Conservation (phyloP, 2,113 vertebrate genomes). For the Tonatia bakeri region DNA sequence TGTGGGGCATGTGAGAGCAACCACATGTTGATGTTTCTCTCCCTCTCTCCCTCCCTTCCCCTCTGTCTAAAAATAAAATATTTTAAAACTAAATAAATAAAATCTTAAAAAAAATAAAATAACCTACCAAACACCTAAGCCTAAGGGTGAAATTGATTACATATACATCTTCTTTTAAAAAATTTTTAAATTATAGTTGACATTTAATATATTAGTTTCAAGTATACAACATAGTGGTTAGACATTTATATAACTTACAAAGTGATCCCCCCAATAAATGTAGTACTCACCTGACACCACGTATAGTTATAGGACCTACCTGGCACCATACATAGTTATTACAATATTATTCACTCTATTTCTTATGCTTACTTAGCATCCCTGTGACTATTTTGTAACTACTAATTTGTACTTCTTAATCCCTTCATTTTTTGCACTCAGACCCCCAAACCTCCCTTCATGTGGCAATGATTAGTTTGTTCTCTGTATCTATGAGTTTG, state of each 20-base stretch:
- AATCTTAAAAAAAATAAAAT: background rate
- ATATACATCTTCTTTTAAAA: background rate
- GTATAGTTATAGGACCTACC: background rate
- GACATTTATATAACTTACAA: background rate
- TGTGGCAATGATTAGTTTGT: background rate
- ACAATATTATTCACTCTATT: background rate
- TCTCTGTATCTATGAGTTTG: background rate
- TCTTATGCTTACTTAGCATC: background rate
- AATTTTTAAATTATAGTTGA: background rate
- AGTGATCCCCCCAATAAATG: background rate
- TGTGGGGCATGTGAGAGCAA: too few species aligned
- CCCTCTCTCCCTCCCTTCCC: too few species aligned
- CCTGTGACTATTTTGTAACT: background rate
- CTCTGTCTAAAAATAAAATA: too few species aligned
- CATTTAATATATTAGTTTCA: background rate
- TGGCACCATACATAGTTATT: background rate
- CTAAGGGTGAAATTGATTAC: background rate
- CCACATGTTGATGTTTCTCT: too few species aligned
- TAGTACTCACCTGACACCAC: background rate
- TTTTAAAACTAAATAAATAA: too few species aligned
- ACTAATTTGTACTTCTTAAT: background rate
- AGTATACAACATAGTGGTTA: background rate
- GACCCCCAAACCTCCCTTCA: background rate
- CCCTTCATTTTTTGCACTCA: background rate
- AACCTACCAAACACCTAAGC: background rate